phyloP scores from a whole-genome alignment of 2,113 vertebrate species.

The Malurus alboscapulatus region DNA sequence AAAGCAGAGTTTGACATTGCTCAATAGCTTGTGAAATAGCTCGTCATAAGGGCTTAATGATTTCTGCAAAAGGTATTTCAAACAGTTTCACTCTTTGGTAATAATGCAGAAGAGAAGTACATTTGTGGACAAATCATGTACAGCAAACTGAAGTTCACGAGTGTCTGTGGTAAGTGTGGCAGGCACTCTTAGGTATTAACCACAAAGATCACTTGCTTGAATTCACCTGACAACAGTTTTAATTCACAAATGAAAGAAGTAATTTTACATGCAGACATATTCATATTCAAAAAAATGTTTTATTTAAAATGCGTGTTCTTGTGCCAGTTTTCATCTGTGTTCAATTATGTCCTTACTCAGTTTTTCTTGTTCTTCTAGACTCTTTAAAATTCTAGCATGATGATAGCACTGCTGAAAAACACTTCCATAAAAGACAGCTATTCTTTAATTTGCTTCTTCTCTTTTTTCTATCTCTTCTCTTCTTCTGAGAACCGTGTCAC shows the following conservation, averaged over 20 bases:
- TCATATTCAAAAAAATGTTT: slow-evolving; percentile 21
- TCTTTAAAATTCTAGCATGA: slow-evolving; percentile 5
- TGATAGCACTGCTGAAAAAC: not conserved
- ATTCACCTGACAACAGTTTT: slow-evolving; percentile 15
- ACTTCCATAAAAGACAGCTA: not conserved
- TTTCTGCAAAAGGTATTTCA: slow-evolving; percentile 50
- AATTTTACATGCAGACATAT: slow-evolving; percentile 9
- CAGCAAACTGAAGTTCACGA: not conserved
- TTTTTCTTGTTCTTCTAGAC: not conserved
- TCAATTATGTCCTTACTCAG: not conserved
- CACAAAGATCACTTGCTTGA: slow-evolving; percentile 20
- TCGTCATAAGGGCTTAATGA: slow-evolving; percentile 39
- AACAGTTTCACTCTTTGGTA: slow-evolving; percentile 8
- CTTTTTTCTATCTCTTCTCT: not conserved
- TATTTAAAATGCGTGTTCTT: slow-evolving; percentile 15
- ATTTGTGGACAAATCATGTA: slow-evolving; percentile 1
- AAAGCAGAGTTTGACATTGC: slow-evolving; percentile 60
- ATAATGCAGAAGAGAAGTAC: not conserved
- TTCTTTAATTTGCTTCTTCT: not conserved
- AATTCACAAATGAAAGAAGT: slow-evolving; percentile 4
- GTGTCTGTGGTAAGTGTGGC: not conserved
- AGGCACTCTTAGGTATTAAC: not conserved
- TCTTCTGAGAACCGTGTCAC: not conserved
- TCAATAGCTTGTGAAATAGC: slow-evolving; percentile 63
- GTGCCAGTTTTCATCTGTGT: slow-evolving; percentile 11